Evolutionary conservation across 2,888 invertebrate genomes (phyloP).

Genomic region (Thumatha senex): DNA sequence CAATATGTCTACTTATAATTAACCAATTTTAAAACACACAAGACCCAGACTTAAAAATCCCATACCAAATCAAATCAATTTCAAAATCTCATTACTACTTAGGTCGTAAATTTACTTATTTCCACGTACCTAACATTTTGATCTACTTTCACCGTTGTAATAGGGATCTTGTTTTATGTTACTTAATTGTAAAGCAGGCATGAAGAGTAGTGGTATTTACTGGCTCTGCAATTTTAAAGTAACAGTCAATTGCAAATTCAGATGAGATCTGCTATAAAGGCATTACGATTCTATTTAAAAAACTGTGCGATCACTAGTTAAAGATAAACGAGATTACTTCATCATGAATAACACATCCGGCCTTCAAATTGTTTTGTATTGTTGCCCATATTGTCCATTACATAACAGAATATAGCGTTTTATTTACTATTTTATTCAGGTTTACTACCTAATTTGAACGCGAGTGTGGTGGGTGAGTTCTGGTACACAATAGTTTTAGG

Average conservation of each 20-base stretch:
- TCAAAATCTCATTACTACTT: no score
- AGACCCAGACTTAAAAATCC: no score
- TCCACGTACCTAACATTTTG: no score
- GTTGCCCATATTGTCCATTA: slow-evolving; percentile 21
- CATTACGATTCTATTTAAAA: not conserved
- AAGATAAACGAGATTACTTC: slow-evolving; percentile 1
- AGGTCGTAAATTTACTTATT: no score
- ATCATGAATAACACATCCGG: slow-evolving; percentile 3
- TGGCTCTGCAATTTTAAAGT: no score
- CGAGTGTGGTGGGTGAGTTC: slow-evolving; percentile 42
- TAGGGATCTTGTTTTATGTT: no score
- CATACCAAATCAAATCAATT: no score
- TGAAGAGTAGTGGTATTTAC: no score
- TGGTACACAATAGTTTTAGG: slow-evolving; percentile 54
- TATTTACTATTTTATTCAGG: slow-evolving; percentile 36
- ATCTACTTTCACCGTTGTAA: no score
- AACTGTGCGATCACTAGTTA: not conserved
- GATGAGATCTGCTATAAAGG: not conserved
- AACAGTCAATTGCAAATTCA: not conserved
- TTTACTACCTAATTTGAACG: slow-evolving; percentile 30
- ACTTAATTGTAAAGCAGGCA: no score
- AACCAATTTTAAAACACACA: no score
- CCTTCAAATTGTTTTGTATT: slow-evolving; percentile 5
- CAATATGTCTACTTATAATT: no score
- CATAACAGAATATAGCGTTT: slow-evolving; percentile 19